A percentile compares a stretch with the other conserved stretches of the same genome.
Conservation (phyloP, 2,888 invertebrate species). For the Lacanobia wlatinum region DNA sequence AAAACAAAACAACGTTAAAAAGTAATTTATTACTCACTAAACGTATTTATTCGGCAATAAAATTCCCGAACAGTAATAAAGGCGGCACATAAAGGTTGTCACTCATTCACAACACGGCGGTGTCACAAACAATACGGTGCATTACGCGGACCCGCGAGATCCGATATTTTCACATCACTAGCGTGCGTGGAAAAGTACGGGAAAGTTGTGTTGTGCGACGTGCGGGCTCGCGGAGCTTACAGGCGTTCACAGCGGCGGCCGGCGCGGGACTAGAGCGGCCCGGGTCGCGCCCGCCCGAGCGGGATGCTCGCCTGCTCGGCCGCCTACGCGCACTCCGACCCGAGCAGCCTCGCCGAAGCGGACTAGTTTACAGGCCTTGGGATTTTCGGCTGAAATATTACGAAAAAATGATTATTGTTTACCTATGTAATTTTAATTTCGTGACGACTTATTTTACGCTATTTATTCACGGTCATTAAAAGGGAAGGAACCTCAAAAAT, state of each 20-base stretch:
- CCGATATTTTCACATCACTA: conserved; percentile 63
- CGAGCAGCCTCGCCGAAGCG: conserved; percentile 45
- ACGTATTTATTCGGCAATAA: conserved; percentile 57
- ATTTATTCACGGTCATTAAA: not conserved
- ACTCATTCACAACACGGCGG: conserved; percentile 63
- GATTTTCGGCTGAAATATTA: conserved; percentile 2
- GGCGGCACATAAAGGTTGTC: conserved; percentile 59
- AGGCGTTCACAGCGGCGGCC: conserved; percentile 75
- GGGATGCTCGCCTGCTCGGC: conserved; percentile 59
- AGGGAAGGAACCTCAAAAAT: too few relatives aligned
- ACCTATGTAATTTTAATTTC: not conserved
- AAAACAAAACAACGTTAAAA: conserved; percentile 53
- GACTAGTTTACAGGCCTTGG: conserved; percentile 26
- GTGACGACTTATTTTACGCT: not conserved
- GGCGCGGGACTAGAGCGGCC: conserved; percentile 77
- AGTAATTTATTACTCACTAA: conserved; percentile 63
- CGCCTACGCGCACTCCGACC: conserved; percentile 60
- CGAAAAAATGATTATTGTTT: not conserved
- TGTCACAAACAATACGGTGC: conserved; percentile 62
- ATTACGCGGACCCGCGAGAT: conserved; percentile 56
- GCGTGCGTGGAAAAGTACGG: conserved; percentile 76
- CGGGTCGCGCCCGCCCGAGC: conserved; percentile 71
- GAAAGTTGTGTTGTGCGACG: conserved; percentile 69
- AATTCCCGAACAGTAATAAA: conserved; percentile 60
- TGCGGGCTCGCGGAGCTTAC: conserved; percentile 53